Base-by-base conservation (phyloP, 2,797 vertebrate species). In the Sphaeramia orbicularis region DNA sequence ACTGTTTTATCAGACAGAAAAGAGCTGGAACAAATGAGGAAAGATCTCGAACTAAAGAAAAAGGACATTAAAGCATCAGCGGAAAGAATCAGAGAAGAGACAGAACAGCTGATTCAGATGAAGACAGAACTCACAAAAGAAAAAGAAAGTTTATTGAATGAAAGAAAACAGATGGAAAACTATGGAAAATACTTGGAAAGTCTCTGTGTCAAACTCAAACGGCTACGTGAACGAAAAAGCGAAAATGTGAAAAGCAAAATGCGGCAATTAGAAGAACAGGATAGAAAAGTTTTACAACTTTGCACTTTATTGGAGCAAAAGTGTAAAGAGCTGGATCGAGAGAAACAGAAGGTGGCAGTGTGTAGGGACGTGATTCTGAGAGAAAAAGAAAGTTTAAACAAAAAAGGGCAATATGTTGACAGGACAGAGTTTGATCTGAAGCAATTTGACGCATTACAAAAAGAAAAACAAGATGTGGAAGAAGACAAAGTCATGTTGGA, bases 401-500 rank as follows among this genome's bases (percentile, higher is more conserved):
- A 15, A 3, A 6, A 14, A 8, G 12, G 32, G 32, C 9, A 3
- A 6, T 10, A 43, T 30, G 5, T 14, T 40, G 27, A 30, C 27
- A 18, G 21, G 13, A 57, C 40, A 12, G 10, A 32, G 10, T 38
- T 38, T 14, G 42, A 68, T 0, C 38, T 32, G 27, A 38, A 52
- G 47, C 36, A 63, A 55, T 36, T 7, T 8, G 30, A 48, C 8
- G 38, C n/a, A n/a, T n/a, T n/a, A n/a, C 44, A 10, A 18, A 14
- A 40, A 5, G 35, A 53, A 19, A 44, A 15, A 61, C 45, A 65
- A 38, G 7, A 38, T 11, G 27, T 64, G 16, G 51, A 19, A 36
- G 13, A 13, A 21, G 51, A 43, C 16, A 55, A 8, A 14, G 10
- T 4, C 13, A 32, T 16, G 10, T 8, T 44, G 41, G 14, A 57